Evolutionary conservation across 2,888 invertebrate species (phyloP), one percentile per base, ranked within the genome.

Genomic region (Drosophila longiperda): DNA sequence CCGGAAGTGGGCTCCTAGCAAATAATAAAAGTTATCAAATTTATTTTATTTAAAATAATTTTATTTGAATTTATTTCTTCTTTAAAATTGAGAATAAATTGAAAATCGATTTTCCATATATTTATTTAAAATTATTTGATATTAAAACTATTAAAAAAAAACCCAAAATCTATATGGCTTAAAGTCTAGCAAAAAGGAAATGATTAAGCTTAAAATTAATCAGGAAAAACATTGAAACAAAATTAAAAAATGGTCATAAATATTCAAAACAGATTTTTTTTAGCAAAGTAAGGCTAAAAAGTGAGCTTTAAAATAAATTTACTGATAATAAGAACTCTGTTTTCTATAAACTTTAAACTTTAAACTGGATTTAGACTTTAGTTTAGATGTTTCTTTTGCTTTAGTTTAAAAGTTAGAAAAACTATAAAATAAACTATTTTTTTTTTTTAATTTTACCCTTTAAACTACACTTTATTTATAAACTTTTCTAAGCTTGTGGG

Each of bases 1-100:
- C 97, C 97, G 45, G 97, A 96, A 23, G 97, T 97, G 15, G 97
- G 97, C 92, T 97, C 97, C 97, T 97, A 29, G 4, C 20, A 36
- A 11, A 9, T 17, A 49, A 3, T 0, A 8, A 17, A 64, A 23
- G n/a, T 26, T 26, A 5, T 11, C 32, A 15, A 32, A 42, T 3
- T 48, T 48, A 26, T 26, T 23, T 17, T 8, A 38, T 9, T 38
- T 17, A 17, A 9, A 38, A 9, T 38, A 29, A 29, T 29, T 29
- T 6, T 1, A 6, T 29, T 29, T 29, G 29, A 29, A 29, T 29
- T 38, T 17, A 38, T 8, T 8, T 17, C 38, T 17, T 1, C 17
- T 9, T 38, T 38, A 17, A 9, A 38, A 9, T 17, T 17, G 38
- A 17, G 17, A 38, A 38, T 38, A 38, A 3, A 38, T 38, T 17